phyloP scores from a whole-genome alignment of 2,113 vertebrate species.

The Lonchura striata region DNA sequence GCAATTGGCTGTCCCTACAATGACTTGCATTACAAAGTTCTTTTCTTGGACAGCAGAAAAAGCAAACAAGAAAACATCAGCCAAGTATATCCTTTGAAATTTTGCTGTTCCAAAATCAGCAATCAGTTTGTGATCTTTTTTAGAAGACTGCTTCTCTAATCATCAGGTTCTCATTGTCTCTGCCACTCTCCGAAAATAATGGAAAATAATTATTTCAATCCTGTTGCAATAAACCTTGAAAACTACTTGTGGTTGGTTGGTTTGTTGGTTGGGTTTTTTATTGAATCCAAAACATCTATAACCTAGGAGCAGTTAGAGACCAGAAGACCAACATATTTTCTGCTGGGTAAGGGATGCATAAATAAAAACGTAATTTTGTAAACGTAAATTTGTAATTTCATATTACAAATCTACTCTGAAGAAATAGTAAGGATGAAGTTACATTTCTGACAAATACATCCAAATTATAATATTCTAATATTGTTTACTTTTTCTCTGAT shows the following conservation, averaged over 20 bases:
- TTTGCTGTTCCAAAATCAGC: neutral
- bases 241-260: neutral
- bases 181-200: neutral
- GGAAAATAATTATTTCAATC: neutral
- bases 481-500: neutral
- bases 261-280: neutral
- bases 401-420: neutral
- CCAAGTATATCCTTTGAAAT: neutral
- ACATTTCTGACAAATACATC: neutral
- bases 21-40: neutral
- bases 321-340: neutral
- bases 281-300: neutral
- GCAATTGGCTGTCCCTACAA: neutral
- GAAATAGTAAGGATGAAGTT: neutral
- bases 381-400: too few species aligned
- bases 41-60: neutral
- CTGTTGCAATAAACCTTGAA: neutral
- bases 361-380: too few species aligned
- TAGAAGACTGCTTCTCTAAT: neutral
- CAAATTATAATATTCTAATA: neutral
- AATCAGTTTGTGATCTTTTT: neutral
- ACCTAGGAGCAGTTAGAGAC: neutral
- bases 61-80: neutral
- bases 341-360: neutral
- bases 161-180: neutral